Conservation (phyloP, 2,797 vertebrate genomes). For the Pogonophryne albipinna region DNA sequence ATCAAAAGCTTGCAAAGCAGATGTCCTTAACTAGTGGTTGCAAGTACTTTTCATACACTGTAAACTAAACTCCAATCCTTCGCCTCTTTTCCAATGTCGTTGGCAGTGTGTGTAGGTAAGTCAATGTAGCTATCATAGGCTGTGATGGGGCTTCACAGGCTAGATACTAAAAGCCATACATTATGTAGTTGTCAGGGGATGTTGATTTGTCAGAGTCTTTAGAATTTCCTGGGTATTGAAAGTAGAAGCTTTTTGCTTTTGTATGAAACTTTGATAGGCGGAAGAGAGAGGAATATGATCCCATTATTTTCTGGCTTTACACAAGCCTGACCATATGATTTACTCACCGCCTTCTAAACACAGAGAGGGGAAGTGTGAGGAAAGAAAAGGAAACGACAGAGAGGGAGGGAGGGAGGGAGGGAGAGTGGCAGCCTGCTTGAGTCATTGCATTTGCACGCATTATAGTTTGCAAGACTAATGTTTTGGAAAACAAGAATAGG, state of each 20-base stretch:
- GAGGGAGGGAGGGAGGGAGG: conserved; percentile 24
- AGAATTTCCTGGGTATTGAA: conserved; percentile 79
- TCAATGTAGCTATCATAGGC: conserved; percentile 86
- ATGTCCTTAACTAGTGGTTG: conserved; percentile 56
- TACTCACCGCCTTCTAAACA: conserved; percentile 79
- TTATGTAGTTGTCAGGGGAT: conserved; percentile 85
- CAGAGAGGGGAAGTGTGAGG: conserved; percentile 62
- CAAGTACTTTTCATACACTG: conserved; percentile 39
- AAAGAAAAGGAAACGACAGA: conserved; percentile 58
- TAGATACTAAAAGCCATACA: conserved; percentile 83
- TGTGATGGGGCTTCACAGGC: conserved; percentile 83
- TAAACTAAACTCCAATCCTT: conserved; percentile 52
- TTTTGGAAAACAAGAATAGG: conserved; percentile 86
- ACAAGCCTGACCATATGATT: conserved; percentile 85
- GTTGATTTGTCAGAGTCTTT: conserved; percentile 85
- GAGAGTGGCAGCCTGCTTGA: conserved; percentile 70
- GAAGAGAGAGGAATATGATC: conserved; percentile 84
- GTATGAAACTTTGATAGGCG: conserved; percentile 85
- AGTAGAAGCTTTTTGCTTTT: conserved; percentile 80
- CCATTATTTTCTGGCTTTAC: conserved; percentile 86
- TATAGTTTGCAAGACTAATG: conserved; percentile 87
- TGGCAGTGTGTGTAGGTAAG: conserved; percentile 82
- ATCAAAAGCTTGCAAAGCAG: conserved; percentile 57
- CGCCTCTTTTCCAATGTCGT: conserved; percentile 68
- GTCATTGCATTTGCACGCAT: conserved; percentile 84